Base-by-base conservation (phyloP, 2,113 vertebrate species). In the Pelusios castaneus region DNA sequence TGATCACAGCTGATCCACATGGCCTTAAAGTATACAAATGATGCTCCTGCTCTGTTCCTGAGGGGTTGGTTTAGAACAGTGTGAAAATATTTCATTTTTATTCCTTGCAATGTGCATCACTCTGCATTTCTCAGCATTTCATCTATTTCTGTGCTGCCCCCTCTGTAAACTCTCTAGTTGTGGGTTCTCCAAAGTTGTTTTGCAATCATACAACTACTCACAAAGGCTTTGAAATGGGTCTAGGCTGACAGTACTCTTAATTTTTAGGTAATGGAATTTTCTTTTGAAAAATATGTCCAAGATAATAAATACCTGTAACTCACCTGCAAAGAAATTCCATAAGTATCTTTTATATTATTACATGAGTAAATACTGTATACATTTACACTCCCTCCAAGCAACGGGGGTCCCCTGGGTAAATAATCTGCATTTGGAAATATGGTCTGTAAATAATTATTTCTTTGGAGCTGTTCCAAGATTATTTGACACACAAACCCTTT, bases 381-480 rank as follows among this genome's bases (percentile, higher is more conserved):
- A 51, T 89, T 93, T 80, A 31, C n/a, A 89, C 55, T 49, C 56
- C 83, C 86, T 75, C 79, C 2, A 58, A 87, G 82, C 31, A 38
- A 4, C 55, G 75, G 49, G 49, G 41, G 82, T 31, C 80, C 25
- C 47, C 22, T 12, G 49, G 77, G 82, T 55, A 87, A 93, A 88
- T 3, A 75, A 81, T 1, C 8, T 1, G 47, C 41, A 7, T 80
- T 91, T 63, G 80, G 93, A 90, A 91, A 88, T 2, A 13, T 89
- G 60, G 21, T 45, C 56, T 45, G 49, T 84, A 95, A 93, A 94
- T 73, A 45, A 84, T 79, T 81, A 51, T 87, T 51, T 38, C 80
- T 89, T 83, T 93, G 93, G 86, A 92, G 80, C n/a, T 75, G 52
- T 51, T 94, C 91, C 89, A 95, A 86, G 83, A n/a, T 93, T 85